Percentiles rank a stretch among this genome's conserved stretches.
Conservation (phyloP, 2,888 invertebrate species). For the Nemoura dubitans region DNA sequence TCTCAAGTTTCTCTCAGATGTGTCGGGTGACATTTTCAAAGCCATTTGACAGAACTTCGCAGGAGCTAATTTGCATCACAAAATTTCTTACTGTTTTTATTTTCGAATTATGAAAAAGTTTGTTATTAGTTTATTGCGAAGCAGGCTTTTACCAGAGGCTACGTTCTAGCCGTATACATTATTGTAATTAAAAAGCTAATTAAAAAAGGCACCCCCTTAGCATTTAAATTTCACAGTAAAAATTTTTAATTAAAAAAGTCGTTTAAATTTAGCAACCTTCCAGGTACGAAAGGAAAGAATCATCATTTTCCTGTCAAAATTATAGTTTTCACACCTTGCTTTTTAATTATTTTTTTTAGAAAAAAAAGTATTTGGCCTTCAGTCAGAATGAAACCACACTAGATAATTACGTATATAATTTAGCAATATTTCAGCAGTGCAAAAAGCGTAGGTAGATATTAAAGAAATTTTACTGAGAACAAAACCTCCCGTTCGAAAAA, state of each 20-base stretch:
- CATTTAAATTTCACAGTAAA: background rate
- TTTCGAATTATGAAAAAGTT: background rate
- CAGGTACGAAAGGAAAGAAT: background rate
- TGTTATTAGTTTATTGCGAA: background rate
- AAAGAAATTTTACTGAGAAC: background rate
- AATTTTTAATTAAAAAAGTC: background rate
- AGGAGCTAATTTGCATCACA: background rate
- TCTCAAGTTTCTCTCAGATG: too few species aligned
- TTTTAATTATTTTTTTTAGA: background rate
- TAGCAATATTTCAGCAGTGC: background rate
- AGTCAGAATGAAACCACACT: background rate
- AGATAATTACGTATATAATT: background rate
- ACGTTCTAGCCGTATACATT: background rate
- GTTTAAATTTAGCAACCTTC: background rate
- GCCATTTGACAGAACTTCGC: background rate
- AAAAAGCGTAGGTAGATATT: background rate
- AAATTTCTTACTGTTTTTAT: constrained; percentile 2
- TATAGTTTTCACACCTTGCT: background rate
- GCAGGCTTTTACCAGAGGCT: background rate
- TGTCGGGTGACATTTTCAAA: too few species aligned
- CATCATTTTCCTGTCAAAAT: background rate
- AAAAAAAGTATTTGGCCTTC: background rate
- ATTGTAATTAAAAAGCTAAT: background rate
- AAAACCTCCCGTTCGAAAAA: too few species aligned
- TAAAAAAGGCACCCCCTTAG: background rate